These are phyloP conservation scores for Phenganax marumi DNA, from an alignment of 92 coral and sea anemone genomes.

Conservation along the genomic window DNA sequence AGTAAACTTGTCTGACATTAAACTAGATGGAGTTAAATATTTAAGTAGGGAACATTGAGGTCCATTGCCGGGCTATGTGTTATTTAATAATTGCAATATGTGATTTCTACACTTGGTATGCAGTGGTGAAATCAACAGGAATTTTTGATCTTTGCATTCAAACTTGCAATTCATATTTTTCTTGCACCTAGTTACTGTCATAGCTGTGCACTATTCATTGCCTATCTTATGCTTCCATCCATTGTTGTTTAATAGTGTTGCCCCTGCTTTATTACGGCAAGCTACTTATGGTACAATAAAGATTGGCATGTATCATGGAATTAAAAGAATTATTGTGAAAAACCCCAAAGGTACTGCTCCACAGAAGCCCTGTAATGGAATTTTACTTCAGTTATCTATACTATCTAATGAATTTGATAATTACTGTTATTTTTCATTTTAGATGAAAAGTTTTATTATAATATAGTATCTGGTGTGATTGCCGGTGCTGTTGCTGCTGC, in stretches of 20 bases:
- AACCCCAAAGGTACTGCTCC: slow-evolving; percentile 71
- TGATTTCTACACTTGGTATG: no score
- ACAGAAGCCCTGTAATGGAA: background rate
- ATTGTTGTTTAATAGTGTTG: slow-evolving; percentile 56
- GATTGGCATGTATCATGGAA: slow-evolving; percentile 87
- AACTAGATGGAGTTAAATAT: no score
- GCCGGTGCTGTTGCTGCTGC: slow-evolving; percentile 92
- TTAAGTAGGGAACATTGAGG: no score
- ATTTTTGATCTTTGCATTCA: background rate
- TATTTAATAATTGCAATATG: no score
- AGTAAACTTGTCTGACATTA: no score
- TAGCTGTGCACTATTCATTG: background rate
- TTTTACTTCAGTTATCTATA: background rate
- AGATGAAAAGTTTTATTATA: slow-evolving; percentile 83
- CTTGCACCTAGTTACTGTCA: background rate
- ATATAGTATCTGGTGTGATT: slow-evolving; percentile 73
- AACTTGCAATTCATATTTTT: background rate
- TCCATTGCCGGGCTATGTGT: no score
- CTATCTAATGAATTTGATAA: background rate
- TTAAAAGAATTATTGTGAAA: slow-evolving; percentile 79
- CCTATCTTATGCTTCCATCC: background rate
- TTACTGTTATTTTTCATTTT: slow-evolving; percentile 3
- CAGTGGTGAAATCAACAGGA: no score
- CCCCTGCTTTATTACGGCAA: slow-evolving; percentile 94
- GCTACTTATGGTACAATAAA: slow-evolving; percentile 96